phyloP scores from a whole-genome alignment of 2,113 vertebrate species.

The Circaetus gallicus region DNA sequence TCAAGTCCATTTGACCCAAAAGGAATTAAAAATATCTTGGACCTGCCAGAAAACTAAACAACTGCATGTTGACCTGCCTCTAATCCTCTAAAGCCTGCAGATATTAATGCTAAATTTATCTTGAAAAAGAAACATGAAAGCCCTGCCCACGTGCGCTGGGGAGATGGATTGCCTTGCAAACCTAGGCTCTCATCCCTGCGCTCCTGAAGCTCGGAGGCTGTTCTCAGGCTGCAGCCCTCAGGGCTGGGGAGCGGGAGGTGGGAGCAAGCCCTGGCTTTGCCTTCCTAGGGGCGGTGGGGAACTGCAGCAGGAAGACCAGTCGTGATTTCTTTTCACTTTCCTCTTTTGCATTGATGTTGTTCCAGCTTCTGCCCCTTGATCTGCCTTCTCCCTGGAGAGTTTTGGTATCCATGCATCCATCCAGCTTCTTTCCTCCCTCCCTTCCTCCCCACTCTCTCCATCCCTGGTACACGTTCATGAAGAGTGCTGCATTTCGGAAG shows the following conservation, averaged over 20 bases:
- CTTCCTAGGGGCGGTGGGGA: neutral
- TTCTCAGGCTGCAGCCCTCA: neutral
- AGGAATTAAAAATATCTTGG: slow-evolving; percentile 17
- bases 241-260: neutral
- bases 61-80: neutral
- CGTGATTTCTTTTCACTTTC: neutral
- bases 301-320: accelerated
- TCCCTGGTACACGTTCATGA: neutral
- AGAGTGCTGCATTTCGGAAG: neutral
- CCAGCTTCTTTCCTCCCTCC: neutral
- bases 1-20: neutral
- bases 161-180: neutral
- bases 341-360: neutral
- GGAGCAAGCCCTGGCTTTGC: neutral
- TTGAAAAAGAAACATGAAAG: neutral
- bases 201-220: neutral
- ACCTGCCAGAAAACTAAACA: neutral
- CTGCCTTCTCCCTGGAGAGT: neutral
- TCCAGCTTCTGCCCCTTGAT: neutral
- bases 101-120: slow-evolving; percentile 36
- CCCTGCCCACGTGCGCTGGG: neutral
- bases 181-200: neutral
- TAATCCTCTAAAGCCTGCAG: slow-evolving; percentile 26
- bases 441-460: neutral
- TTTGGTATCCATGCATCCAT: neutral